Conservation (phyloP, 2,888 invertebrate species). For the Drosophila suboccidentalis region DNA sequence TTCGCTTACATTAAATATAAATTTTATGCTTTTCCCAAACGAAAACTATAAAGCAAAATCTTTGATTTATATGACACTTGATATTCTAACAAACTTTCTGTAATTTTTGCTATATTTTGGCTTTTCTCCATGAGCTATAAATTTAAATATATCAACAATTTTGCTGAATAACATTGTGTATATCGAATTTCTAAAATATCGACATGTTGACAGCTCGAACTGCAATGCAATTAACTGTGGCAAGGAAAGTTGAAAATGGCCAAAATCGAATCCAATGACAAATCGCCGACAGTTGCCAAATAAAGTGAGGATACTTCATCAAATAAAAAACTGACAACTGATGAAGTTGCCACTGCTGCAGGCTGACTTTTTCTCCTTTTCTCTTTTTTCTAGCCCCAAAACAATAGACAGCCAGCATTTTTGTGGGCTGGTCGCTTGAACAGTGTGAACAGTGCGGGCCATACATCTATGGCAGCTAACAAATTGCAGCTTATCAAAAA, state of each 20-base stretch:
- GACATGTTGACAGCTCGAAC: neutral
- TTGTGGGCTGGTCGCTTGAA: neutral
- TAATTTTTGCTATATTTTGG: no score
- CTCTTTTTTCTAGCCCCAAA: conserved; percentile 4
- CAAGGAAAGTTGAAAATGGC: conserved; percentile 34
- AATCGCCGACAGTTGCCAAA: conserved; percentile 52
- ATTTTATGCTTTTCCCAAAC: no score
- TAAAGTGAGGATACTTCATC: conserved; percentile 28
- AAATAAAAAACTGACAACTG: conserved; percentile 40
- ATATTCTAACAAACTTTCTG: no score
- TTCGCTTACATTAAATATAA: no score
- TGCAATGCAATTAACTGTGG: conserved; percentile 46
- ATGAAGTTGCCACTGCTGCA: conserved; percentile 26
- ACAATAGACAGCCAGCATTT: conserved; percentile 13
- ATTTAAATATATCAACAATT: neutral
- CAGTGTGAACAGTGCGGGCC: conserved; percentile 39
- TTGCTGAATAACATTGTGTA: neutral
- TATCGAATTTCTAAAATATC: neutral
- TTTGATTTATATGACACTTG: no score
- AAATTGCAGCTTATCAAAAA: conserved; percentile 37
- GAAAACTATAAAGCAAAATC: no score
- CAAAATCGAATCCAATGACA: conserved; percentile 48
- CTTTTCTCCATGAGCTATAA: neutral
- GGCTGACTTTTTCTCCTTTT: neutral
- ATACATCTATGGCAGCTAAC: conserved; percentile 46